Conservation (phyloP, 2,888 invertebrate genomes). For the Nomada goodeniana region DNA sequence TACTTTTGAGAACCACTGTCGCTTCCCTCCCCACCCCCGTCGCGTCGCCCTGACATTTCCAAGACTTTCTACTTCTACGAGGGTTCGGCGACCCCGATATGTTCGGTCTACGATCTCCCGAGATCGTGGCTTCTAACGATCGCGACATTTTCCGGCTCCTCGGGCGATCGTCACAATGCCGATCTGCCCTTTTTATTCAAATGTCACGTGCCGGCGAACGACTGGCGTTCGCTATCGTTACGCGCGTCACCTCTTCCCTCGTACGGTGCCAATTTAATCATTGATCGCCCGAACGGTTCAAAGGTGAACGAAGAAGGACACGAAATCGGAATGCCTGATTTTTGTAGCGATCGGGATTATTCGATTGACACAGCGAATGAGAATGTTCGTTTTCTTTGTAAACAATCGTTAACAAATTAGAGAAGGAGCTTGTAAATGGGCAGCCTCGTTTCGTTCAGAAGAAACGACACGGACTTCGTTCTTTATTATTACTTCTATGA, state of each 20-base stretch:
- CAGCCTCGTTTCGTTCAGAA: too few species aligned
- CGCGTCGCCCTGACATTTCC: slow-evolving; percentile 82
- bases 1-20: slow-evolving; percentile 78
- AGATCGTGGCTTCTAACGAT: slow-evolving; percentile 54
- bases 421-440: too few species aligned
- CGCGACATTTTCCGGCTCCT: slow-evolving; percentile 66
- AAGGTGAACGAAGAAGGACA: too few species aligned
- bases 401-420: too few species aligned
- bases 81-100: slow-evolving; percentile 77
- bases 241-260: neutral
- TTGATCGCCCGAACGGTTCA: too few species aligned
- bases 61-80: slow-evolving; percentile 82
- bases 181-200: slow-evolving; percentile 45
- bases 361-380: too few species aligned
- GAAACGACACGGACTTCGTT: too few species aligned
- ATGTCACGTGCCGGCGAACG: slow-evolving; percentile 29
- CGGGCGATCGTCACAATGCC: slow-evolving; percentile 20
- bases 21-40: slow-evolving; percentile 74
- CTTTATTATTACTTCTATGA: too few species aligned
- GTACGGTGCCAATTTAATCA: neutral
- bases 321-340: too few species aligned
- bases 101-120: slow-evolving; percentile 55
- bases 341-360: too few species aligned
- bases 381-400: too few species aligned
- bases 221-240: neutral